Evolutionary conservation across 2,113 vertebrate species (phyloP), one percentile per base, ranked within the genome.

Genomic region (Pampusana beccarii): DNA sequence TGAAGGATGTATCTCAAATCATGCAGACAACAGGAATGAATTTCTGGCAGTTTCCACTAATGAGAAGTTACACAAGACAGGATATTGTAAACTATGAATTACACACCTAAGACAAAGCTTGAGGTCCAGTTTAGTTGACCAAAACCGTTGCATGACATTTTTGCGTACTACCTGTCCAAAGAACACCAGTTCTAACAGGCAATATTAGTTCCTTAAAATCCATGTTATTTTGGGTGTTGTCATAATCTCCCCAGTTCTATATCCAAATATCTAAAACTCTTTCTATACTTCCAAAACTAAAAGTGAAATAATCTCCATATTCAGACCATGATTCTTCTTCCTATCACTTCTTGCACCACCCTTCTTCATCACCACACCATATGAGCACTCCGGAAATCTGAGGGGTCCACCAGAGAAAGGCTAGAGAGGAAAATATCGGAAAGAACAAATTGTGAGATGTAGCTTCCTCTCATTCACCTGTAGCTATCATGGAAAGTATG

Each of bases 31-130:
- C 9, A 58, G 28, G 19, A 89, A 85, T 66, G 51, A 34, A 82
- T 60, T 88, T 88, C 31, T 90, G 40, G 23, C 9, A 77, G 28
- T 88, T 92, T 89, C 24, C 67, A 19, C 42, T 94, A 86, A 34
- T 44, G 13, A 70, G 62, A 86, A 67, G 8, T 61, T 75, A 89
- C 54, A 95, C 53, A 36, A 33, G 38, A 42, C 31, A 80, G 11
- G 16, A 36, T 64, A 58, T 26, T 66, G 13, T 57, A 33, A 90
- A 72, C 20, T n/a, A 28, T 6, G 21, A 56, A 77, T 77, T 77
- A 36, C 6, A 36, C 1, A 2, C 21, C 29, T 34, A 50, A 69
- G 26, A 7, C 73, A 82, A 80, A 91, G 6, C 23, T 23, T 73
- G 46, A 85, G 8, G n/a, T 82, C 31, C n/a, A 29, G 11, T 82